Conservation (phyloP, 2,888 invertebrate species). For the Agrenia bidenticulata region DNA sequence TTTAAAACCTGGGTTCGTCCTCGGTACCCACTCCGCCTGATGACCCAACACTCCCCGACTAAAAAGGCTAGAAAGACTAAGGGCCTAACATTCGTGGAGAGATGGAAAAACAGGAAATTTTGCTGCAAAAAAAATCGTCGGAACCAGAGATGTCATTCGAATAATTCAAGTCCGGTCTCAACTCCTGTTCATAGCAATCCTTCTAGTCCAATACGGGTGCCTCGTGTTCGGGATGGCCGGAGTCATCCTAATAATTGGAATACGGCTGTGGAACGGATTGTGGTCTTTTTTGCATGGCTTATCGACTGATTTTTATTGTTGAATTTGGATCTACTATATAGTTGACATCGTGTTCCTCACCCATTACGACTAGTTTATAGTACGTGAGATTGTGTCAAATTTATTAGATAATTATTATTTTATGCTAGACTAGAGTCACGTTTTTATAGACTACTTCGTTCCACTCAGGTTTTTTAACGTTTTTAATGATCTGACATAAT, state of each 20-base stretch:
- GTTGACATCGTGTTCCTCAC: background rate
- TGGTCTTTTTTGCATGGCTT: constrained; percentile 34
- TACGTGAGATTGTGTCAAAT: background rate
- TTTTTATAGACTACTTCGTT: no score
- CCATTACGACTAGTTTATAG: background rate
- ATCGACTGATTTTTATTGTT: constrained; percentile 25
- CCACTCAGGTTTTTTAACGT: no score
- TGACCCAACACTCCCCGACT: constrained; percentile 9
- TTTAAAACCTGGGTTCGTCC: constrained; percentile 17
- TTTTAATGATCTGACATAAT: no score
- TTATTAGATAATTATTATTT: no score
- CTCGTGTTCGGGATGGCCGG: no score
- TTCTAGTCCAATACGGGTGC: constrained; percentile 10
- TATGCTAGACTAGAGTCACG: no score
- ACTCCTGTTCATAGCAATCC: constrained; percentile 13
- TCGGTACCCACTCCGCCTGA: constrained; percentile 2
- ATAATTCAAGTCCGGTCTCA: constrained; percentile 20
- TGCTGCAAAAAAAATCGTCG: background rate
- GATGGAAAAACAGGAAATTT: constrained; percentile 1
- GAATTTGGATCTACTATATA: background rate
- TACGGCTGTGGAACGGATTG: constrained; percentile 28
- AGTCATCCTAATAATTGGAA: constrained; percentile 19
- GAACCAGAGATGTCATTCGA: constrained; percentile 16
- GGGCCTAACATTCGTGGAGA: constrained; percentile 1
- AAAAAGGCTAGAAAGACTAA: constrained; percentile 2